phyloP scores from a whole-genome alignment of 2,888 invertebrate genomes.

The Athrips mouffetella region DNA sequence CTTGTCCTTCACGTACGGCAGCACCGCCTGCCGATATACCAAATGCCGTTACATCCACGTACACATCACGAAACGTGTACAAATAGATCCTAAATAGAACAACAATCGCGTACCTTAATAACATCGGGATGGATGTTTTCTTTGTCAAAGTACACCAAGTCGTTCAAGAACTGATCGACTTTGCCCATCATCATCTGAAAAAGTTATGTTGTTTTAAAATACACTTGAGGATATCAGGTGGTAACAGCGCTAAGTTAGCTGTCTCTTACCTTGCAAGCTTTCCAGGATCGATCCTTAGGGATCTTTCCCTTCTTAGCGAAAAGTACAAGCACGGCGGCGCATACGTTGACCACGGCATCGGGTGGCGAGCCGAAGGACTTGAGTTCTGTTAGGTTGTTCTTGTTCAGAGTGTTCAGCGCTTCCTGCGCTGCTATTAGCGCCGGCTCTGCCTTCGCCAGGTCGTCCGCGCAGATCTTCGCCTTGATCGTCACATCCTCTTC shows the following conservation, averaged over 20 bases:
- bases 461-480: slow-evolving; percentile 91
- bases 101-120: slow-evolving; percentile 81
- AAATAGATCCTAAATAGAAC: background rate
- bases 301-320: slow-evolving; percentile 89
- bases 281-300: slow-evolving; percentile 96
- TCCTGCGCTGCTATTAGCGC: slow-evolving; percentile 93
- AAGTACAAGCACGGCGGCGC: slow-evolving; percentile 92
- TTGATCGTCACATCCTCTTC: slow-evolving; percentile 92
- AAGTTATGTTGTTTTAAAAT: no score
- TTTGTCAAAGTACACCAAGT: slow-evolving; percentile 92
- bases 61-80: no score
- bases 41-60: no score
- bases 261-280: slow-evolving; percentile 90
- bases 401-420: slow-evolving; percentile 94
- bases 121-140: slow-evolving; percentile 94
- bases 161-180: slow-evolving; percentile 90
- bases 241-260: no score
- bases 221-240: no score
- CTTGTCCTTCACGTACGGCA: slow-evolving; percentile 80
- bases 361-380: slow-evolving; percentile 96
- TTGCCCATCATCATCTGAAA: slow-evolving; percentile 88
- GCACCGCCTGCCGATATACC: slow-evolving; percentile 65
- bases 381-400: slow-evolving; percentile 94
- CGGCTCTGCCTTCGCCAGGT: slow-evolving; percentile 94
- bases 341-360: slow-evolving; percentile 90